Evolutionary conservation across 2,888 invertebrate species (phyloP), one percentile per base, ranked within the genome.

Genomic region (Mycalesis mineus): DNA sequence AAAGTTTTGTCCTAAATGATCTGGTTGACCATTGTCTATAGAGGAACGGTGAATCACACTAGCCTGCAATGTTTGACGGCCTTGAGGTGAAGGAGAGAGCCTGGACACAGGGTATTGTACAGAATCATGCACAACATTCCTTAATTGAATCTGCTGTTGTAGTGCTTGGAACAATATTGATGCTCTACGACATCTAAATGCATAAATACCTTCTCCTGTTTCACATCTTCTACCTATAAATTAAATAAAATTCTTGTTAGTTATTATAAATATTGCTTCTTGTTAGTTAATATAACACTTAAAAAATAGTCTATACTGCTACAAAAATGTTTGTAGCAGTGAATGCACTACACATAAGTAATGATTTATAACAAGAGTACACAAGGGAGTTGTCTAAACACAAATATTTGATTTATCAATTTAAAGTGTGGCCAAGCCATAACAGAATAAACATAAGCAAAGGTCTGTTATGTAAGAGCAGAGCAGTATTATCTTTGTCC

Each of bases 201-300:
- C 97, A 85, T 97, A 98, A 69, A 98, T 97, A 7, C 98, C 98
- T 64, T 96, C 94, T 0, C 98, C 98, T 1, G 97, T 97, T 51
- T 95, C 93, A 81, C 97, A 97, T 63, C 95, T 89, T 65, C 95
- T 88, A 8, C 95, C 94, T 90, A 36, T 22, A 65, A 53, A 90
- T 75, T 0, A 13, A 39, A 39, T 39, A 22, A 22, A 22, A 22
- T 4, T 2, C 22, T 5, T 22, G 5, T 22, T 22, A 22, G n/a
- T n/a, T n/a, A n/a, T n/a, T n/a, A n/a, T n/a, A n/a, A n/a, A n/a
- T n/a, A n/a, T n/a, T n/a, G n/a, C n/a, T n/a, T n/a, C n/a, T n/a
- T n/a, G n/a, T n/a, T n/a, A n/a, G n/a, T n/a, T n/a, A n/a, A n/a
- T n/a, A n/a, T n/a, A n/a, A n/a, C n/a, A n/a, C n/a, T n/a, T n/a